Percentiles rank a stretch among this genome's conserved stretches.
Conservation (phyloP, 2,888 invertebrate species). For the Folsomia candida region DNA sequence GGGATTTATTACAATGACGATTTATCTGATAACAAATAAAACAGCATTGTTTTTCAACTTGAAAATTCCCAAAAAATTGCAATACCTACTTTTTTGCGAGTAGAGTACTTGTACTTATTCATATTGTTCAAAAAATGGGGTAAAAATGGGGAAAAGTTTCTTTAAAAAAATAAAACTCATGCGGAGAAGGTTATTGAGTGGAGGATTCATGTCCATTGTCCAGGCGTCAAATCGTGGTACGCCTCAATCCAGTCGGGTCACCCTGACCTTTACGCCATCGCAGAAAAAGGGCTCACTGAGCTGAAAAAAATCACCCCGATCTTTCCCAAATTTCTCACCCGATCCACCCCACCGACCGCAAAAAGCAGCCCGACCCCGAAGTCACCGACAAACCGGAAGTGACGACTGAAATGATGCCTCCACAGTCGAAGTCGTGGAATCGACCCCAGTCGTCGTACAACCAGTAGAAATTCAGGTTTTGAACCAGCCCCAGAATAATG, state of each 20-base stretch:
- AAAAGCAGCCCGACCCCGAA: neutral
- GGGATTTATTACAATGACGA: too few species aligned
- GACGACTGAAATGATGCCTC: neutral
- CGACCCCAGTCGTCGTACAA: neutral
- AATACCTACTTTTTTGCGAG: too few species aligned
- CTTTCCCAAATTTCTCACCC: constrained; percentile 69
- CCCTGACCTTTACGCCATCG: constrained; percentile 66
- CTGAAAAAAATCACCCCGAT: constrained; percentile 71
- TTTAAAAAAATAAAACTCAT: too few species aligned
- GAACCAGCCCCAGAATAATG: too few species aligned
- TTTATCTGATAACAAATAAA: too few species aligned
- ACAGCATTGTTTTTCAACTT: too few species aligned
- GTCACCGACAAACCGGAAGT: neutral
- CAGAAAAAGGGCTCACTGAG: constrained; percentile 67
- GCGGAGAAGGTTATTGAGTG: too few species aligned
- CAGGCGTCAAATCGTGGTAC: constrained; percentile 51
- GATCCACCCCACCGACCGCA: constrained; percentile 58
- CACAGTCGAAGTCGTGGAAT: neutral
- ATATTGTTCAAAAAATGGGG: too few species aligned
- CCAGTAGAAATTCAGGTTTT: neutral
- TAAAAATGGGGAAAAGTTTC: too few species aligned
- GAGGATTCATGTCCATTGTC: too few species aligned
- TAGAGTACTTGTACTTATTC: too few species aligned
- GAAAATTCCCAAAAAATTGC: too few species aligned
- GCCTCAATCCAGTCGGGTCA: constrained; percentile 39